phyloP scores from a whole-genome alignment of 2,888 invertebrate genomes.

The Drosophila flavopinicola region DNA sequence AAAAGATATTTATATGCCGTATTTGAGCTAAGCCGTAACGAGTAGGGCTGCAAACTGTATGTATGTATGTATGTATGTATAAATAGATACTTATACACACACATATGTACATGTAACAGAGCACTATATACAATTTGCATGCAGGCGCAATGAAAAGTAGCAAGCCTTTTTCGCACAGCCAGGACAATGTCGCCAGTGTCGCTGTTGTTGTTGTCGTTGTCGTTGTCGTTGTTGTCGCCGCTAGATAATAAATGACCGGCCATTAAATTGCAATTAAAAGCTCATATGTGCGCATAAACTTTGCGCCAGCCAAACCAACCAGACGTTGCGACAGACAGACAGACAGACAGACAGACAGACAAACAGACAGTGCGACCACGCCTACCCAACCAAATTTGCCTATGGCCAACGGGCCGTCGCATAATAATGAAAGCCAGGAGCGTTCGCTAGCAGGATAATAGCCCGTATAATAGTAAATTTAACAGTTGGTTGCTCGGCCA shows the following conservation, averaged over 20 bases:
- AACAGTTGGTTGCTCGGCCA: constrained; percentile 70
- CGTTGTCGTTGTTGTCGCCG: constrained; percentile 67
- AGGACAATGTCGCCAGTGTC: constrained; percentile 59
- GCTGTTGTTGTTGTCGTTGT: constrained; percentile 30
- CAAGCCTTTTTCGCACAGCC: constrained; percentile 43
- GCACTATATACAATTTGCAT: constrained; percentile 30
- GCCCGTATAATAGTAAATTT: constrained; percentile 80
- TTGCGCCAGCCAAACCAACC: constrained; percentile 51
- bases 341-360: constrained; percentile 25
- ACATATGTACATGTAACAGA: constrained; percentile 11
- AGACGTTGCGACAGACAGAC: constrained; percentile 27
- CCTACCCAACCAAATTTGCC: constrained; percentile 43
- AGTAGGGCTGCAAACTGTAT: constrained; percentile 2
- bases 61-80: background rate
- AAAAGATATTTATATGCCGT: background rate
- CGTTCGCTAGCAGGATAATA: constrained; percentile 67
- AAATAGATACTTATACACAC: constrained; percentile 11
- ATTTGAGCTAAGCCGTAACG: no score
- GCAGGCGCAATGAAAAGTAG: constrained; percentile 53
- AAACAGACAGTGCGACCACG: constrained; percentile 17
- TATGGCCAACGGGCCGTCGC: constrained; percentile 58
- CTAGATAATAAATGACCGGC: constrained; percentile 83
- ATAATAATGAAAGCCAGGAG: constrained; percentile 63
- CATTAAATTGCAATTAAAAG: constrained; percentile 84
- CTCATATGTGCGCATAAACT: constrained; percentile 82